phyloP scores from a whole-genome alignment of 2,797 vertebrate species.

The Anguilla marmorata region DNA sequence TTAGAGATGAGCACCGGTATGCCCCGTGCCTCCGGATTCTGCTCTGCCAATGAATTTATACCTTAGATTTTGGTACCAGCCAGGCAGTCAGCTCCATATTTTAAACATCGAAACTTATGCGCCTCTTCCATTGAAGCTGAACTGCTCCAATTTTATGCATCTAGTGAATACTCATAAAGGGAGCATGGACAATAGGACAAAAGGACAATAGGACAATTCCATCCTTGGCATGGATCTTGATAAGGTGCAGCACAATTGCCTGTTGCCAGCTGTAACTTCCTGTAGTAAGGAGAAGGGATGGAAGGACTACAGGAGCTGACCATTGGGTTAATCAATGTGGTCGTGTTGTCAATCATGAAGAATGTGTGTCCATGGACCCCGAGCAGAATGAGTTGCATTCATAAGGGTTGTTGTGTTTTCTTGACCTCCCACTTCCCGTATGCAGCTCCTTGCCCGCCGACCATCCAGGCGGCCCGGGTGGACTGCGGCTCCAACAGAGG shows the following conservation, averaged over 20 bases:
- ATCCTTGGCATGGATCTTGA: neutral
- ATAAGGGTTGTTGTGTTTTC: neutral
- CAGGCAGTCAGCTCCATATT: neutral
- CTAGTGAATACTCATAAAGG: neutral
- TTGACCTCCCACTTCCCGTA: neutral
- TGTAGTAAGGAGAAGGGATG: neutral
- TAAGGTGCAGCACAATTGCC: neutral
- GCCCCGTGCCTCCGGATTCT: neutral
- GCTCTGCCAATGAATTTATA: neutral
- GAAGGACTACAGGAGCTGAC: neutral
- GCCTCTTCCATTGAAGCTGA: neutral
- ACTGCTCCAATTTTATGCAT: neutral
- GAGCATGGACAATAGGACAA: neutral
- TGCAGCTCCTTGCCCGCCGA: conserved; percentile 71
- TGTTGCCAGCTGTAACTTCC: neutral
- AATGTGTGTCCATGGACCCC: neutral
- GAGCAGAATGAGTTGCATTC: neutral
- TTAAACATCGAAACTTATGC: neutral
- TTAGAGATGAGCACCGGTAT: conserved; percentile 17
- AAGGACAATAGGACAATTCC: neutral
- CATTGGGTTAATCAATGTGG: neutral
- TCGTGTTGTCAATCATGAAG: neutral
- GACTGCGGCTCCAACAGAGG: conserved; percentile 66
- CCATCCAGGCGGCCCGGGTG: conserved; percentile 52
- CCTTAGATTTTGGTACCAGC: neutral